Conservation (phyloP, 2,797 vertebrate species). For the Cryptoblepharus egeriae region DNA sequence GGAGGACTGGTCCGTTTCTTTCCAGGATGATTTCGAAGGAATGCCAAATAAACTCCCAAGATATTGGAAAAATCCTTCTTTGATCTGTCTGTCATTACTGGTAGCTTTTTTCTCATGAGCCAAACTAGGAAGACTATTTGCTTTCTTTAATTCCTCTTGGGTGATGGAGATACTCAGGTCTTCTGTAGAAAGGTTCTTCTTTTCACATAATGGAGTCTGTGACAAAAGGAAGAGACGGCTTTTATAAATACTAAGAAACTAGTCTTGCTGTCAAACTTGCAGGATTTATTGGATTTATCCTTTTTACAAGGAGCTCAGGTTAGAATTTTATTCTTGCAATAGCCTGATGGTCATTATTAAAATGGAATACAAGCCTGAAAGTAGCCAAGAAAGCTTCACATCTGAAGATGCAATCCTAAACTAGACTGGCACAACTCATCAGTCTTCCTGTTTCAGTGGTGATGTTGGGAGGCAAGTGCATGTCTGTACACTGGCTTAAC, state of each 20-base stretch:
- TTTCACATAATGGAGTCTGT: conserved; percentile 71
- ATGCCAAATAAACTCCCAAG: conserved; percentile 82
- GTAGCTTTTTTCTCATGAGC: conserved; percentile 65
- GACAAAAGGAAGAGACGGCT: conserved; percentile 49
- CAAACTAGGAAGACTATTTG: conserved; percentile 70
- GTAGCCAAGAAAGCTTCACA: background rate
- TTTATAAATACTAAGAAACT: conserved; percentile 5
- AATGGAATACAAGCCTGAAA: background rate
- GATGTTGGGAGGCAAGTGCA: no score
- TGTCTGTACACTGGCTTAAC: no score
- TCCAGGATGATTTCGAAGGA: conserved; percentile 73
- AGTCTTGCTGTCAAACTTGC: background rate
- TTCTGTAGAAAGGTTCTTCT: conserved; percentile 71
- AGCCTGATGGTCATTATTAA: no score
- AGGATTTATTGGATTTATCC: background rate
- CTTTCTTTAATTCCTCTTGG: conserved; percentile 74
- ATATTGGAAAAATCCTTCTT: conserved; percentile 82
- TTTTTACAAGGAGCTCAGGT: background rate
- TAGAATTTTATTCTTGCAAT: background rate
- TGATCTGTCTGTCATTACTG: conserved; percentile 73
- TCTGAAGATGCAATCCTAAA: no score
- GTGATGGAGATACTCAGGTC: conserved; percentile 62
- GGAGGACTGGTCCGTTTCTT: conserved; percentile 69
- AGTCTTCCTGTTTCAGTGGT: no score
- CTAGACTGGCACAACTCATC: no score